Conservation (phyloP, 1,140 invertebrate genomes). For the Drosophila kohkoa region DNA sequence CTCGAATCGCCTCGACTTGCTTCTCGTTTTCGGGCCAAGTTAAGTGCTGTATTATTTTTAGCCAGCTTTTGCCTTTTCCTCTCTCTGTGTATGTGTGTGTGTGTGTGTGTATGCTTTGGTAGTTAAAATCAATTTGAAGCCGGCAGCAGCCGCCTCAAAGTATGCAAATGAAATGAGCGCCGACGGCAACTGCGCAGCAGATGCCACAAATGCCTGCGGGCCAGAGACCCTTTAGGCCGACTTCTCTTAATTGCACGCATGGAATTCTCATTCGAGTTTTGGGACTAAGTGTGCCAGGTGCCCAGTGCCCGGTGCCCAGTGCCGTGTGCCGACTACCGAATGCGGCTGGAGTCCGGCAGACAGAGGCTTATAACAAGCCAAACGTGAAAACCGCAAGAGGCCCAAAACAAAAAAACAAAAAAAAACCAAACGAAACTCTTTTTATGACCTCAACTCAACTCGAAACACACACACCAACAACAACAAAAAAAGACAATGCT, state of each 20-base stretch:
- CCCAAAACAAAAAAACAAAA: slow-evolving; percentile 5
- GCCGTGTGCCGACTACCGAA: not conserved
- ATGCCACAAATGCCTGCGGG: slow-evolving; percentile 38
- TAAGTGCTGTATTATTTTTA: slow-evolving; percentile 34
- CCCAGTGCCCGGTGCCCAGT: not conserved
- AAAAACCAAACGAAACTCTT: slow-evolving; percentile 17
- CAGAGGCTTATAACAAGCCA: slow-evolving; percentile 34
- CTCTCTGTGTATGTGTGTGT: too few species aligned
- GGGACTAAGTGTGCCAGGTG: slow-evolving; percentile 1
- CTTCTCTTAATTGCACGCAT: slow-evolving; percentile 72
- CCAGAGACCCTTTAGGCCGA: slow-evolving; percentile 27
- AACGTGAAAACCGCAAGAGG: slow-evolving; percentile 52
- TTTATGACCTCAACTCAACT: slow-evolving; percentile 31
- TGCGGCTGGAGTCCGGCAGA: slow-evolving; percentile 13
- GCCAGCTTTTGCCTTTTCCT: slow-evolving; percentile 1
- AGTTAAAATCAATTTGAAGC: slow-evolving; percentile 38
- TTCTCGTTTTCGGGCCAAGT: slow-evolving; percentile 1
- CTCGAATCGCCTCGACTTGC: too few species aligned
- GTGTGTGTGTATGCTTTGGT: slow-evolving; percentile 7
- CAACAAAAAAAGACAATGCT: slow-evolving; percentile 1
- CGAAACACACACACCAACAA: slow-evolving; percentile 14
- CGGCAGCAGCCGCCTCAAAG: slow-evolving; percentile 33
- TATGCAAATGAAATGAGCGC: slow-evolving; percentile 72
- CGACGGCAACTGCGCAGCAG: slow-evolving; percentile 24
- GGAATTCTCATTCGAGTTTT: slow-evolving; percentile 11